These are phyloP conservation scores for Limnodromus scolopaceus DNA, from an alignment of 2,797 vertebrate genomes.

Conservation along the genomic window DNA sequence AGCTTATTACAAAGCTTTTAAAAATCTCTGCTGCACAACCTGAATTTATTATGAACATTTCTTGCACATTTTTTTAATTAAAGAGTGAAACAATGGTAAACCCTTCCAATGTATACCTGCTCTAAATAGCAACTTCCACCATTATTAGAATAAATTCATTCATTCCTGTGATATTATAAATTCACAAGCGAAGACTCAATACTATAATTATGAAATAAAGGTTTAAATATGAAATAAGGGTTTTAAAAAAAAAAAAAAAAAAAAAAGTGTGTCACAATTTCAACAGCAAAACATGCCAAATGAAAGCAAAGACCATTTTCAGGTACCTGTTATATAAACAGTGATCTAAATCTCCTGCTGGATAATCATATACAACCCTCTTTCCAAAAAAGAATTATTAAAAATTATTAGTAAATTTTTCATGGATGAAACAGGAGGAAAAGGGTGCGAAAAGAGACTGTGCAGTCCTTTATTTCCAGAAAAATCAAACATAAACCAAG, in stretches of 20 bases:
- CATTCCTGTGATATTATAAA: not conserved
- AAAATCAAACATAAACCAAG: not conserved
- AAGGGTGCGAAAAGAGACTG: not conserved
- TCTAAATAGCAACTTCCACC: not conserved
- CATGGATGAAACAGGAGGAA: not conserved
- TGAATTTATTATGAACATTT: not conserved
- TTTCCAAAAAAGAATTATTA: rapidly evolving
- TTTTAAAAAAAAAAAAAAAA: not conserved
- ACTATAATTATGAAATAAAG: not conserved
- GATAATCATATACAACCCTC: not conserved
- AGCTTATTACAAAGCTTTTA: not conserved
- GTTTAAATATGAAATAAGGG: not conserved
- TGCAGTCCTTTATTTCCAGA: not conserved
- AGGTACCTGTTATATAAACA: not conserved
- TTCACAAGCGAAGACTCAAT: not conserved
- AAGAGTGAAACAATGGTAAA: not conserved
- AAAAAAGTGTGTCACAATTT: not conserved
- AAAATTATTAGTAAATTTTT: not conserved
- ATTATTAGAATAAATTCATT: not conserved
- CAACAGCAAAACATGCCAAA: not conserved
- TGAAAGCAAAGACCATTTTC: not conserved
- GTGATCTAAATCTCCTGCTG: not conserved
- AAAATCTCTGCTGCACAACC: not conserved
- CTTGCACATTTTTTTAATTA: not conserved
- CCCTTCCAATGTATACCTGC: not conserved